Evolutionary conservation across 2,113 vertebrate species (phyloP).

Genomic region (Eurypyga helias): DNA sequence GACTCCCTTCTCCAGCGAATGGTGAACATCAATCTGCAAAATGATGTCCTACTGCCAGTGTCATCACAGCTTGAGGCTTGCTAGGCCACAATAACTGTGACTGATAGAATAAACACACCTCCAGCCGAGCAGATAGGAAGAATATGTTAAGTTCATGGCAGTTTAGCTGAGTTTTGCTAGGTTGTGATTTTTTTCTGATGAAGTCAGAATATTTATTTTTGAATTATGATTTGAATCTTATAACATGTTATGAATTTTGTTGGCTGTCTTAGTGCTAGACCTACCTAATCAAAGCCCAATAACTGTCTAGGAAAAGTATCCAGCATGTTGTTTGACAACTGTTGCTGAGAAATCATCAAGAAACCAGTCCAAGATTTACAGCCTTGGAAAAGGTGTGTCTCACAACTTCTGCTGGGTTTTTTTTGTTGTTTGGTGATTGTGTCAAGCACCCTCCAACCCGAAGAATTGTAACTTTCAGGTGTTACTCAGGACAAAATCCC

Average conservation of each 20-base stretch:
- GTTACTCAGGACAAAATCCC: neutral
- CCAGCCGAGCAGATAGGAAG: neutral
- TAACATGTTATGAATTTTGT: neutral
- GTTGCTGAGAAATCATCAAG: neutral
- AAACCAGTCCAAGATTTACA: neutral
- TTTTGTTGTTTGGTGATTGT: neutral
- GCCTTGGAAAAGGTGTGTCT: neutral
- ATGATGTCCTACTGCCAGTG: neutral
- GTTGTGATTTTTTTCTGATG: neutral
- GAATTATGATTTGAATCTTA: neutral
- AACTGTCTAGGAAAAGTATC: neutral
- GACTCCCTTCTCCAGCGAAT: neutral
- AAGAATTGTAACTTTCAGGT: neutral
- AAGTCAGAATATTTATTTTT: neutral
- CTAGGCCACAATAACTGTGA: neutral
- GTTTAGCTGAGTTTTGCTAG: neutral
- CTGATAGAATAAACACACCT: neutral
- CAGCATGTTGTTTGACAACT: neutral
- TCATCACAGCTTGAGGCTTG: neutral
- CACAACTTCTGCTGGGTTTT: neutral
- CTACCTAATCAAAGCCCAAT: neutral
- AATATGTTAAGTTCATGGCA: neutral
- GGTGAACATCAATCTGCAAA: neutral
- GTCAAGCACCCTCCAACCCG: accelerated
- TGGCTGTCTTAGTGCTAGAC: neutral